These are phyloP conservation scores for Channa argus DNA, from an alignment of 2,113 vertebrate species.

Conservation along the genomic window DNA sequence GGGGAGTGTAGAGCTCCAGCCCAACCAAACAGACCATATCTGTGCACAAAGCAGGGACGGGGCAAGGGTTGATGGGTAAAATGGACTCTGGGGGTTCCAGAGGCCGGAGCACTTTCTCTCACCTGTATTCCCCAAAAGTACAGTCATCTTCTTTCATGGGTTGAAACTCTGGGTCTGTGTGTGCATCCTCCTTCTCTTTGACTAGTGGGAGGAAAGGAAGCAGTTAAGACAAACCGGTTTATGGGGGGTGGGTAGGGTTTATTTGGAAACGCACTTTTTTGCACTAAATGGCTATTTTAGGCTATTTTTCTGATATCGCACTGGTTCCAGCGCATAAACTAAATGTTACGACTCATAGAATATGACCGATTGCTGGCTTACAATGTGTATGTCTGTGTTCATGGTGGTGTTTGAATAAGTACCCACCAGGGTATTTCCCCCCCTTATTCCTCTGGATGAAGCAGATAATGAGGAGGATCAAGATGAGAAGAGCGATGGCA, in stretches of 20 bases:
- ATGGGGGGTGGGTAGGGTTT: neutral
- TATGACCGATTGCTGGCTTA: no score
- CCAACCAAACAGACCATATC: constrained; percentile 58
- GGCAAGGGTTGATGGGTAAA: constrained; percentile 55
- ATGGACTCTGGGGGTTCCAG: constrained; percentile 48
- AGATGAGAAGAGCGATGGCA: constrained; percentile 96
- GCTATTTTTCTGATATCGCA: no score
- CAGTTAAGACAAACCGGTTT: neutral
- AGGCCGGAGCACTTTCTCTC: constrained; percentile 80
- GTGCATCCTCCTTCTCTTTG: constrained; percentile 98
- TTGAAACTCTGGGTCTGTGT: constrained; percentile 98
- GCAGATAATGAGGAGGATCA: constrained; percentile 97
- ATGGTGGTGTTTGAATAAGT: no score
- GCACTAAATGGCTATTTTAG: no score
- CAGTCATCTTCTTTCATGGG: constrained; percentile 99
- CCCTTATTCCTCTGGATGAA: constrained; percentile 99
- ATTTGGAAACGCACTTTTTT: no score
- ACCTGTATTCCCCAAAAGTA: constrained; percentile 99
- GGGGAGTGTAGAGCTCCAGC: constrained; percentile 54
- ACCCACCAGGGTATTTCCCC: constrained; percentile 96
- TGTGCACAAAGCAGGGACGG: constrained; percentile 53
- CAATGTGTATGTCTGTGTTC: no score
- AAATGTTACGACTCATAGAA: no score
- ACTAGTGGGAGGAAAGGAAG: constrained; percentile 79
- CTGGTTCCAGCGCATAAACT: no score